phyloP scores from a whole-genome alignment of 2,797 vertebrate species.

The Gymnopithys bicolor region DNA sequence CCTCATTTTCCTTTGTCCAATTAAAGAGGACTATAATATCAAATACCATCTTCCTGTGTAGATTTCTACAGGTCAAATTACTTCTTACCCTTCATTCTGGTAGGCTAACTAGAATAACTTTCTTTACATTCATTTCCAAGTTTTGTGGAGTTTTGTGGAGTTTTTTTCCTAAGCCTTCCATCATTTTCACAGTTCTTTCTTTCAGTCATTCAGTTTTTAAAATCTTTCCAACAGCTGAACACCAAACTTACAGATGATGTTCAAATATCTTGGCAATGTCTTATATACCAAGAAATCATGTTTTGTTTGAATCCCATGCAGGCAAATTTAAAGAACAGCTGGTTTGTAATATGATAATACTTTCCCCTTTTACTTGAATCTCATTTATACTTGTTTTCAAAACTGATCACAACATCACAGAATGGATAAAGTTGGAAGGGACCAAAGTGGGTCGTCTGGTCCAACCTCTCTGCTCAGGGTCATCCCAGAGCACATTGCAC shows the following conservation, averaged over 20 bases:
- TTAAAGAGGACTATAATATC: conserved; percentile 42
- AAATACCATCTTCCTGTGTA: conserved; percentile 17
- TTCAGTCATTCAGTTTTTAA: neutral
- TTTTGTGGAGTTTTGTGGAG: too few species aligned
- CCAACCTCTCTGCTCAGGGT: neutral
- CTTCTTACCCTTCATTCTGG: conserved; percentile 7
- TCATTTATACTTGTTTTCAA: neutral
- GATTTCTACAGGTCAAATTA: conserved; percentile 41
- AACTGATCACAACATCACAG: neutral
- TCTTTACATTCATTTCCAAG: neutral
- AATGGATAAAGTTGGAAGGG: neutral
- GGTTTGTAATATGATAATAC: neutral
- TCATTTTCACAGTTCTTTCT: conserved; percentile 12
- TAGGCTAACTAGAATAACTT: conserved; percentile 12
- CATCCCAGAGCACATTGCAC: neutral
- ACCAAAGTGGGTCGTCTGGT: neutral
- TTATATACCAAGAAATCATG: neutral
- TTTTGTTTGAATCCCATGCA: neutral
- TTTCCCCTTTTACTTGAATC: neutral
- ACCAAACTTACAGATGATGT: neutral
- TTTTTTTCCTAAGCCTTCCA: neutral
- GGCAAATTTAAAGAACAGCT: neutral
- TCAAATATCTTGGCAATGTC: neutral
- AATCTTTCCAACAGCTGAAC: neutral
- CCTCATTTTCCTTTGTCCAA: conserved; percentile 46